Base-by-base conservation (phyloP, 2,888 invertebrate genomes). In the Ectemnius lituratus region DNA sequence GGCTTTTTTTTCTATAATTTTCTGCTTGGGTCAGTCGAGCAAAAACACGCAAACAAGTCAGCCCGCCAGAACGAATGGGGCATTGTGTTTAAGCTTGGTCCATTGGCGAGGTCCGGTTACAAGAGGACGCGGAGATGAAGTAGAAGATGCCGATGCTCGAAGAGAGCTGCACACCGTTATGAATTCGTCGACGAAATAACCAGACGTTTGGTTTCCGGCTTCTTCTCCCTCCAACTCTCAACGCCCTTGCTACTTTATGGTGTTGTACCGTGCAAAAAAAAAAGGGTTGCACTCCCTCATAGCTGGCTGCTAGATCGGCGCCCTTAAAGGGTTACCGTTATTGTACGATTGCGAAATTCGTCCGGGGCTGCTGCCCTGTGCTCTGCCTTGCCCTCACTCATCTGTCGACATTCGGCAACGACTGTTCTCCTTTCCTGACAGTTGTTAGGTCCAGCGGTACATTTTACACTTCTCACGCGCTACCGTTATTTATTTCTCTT, bases 271-370 rank as follows among this genome's bases (percentile, higher is more conserved):
- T 73, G 77, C 79, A 79, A 82, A 84, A 82, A 82, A 84, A 82
- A 84, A 84, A 75, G 85, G 83, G 81, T 75, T 79, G 52, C 75
- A 70, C 77, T 82, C 72, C 73, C 76, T 75, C 68, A 67, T 71
- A 71, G 66, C 69, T 49, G 57, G 46, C 66, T 72, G 71, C 71
- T 69, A 69, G 60, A 57, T 62, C 60, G 45, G 46, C 59, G 52
- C 62, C 67, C 76, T 65, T 79, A 80, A 75, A 80, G 78, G 84
- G 77, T 71, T 78, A 78, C 86, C 85, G 86, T 87, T 86, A 87
- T 85, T 85, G 80, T 74, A 77, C 83, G 75, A 86, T 85, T 85
- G 83, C 83, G 80, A 86, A 87, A 85, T 85, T 37, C 37, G 84
- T 86, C 84, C 76, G 16, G 52, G 14, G 23, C 23, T 23, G 1